phyloP scores from a whole-genome alignment of 2,888 invertebrate genomes.

The Lithophane socia region DNA sequence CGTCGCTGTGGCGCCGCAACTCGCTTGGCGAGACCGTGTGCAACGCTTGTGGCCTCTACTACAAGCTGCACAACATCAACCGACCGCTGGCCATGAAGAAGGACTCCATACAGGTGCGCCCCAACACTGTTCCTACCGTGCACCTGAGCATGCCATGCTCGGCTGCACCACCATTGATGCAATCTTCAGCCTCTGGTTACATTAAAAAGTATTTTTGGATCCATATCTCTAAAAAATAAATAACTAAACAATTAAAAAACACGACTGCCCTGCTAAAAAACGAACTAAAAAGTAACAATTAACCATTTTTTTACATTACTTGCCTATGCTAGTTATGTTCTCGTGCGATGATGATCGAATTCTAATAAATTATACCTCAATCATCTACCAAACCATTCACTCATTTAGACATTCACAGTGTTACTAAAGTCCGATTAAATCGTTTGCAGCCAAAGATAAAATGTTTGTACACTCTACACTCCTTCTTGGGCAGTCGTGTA shows the following conservation, averaged over 20 bases:
- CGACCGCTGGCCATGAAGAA: slow-evolving; percentile 96
- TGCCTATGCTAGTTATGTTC: too few species aligned
- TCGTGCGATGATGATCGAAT: too few species aligned
- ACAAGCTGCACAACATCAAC: slow-evolving; percentile 97
- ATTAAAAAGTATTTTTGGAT: not conserved
- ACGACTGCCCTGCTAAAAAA: too few species aligned
- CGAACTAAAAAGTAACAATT: too few species aligned
- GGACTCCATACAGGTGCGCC: slow-evolving; percentile 86
- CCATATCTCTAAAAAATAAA: not conserved
- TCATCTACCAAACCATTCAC: too few species aligned
- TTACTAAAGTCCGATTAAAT: too few species aligned
- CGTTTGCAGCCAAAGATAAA: too few species aligned
- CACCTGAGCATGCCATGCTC: not conserved
- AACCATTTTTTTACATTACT: too few species aligned
- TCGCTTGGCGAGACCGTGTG: slow-evolving; percentile 98
- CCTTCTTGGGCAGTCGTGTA: not conserved
- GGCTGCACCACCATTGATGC: not conserved
- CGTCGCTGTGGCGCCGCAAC: slow-evolving; percentile 94
- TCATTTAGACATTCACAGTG: too few species aligned
- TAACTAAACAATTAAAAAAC: too few species aligned
- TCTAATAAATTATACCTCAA: too few species aligned
- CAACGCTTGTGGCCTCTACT: slow-evolving; percentile 99
- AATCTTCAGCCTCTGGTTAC: not conserved
- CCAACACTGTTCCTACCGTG: not conserved
- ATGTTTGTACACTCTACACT: too few species aligned